These are phyloP conservation scores for Therioaphis trifolii DNA, from an alignment of 2,888 invertebrate species.

Conservation along the genomic window DNA sequence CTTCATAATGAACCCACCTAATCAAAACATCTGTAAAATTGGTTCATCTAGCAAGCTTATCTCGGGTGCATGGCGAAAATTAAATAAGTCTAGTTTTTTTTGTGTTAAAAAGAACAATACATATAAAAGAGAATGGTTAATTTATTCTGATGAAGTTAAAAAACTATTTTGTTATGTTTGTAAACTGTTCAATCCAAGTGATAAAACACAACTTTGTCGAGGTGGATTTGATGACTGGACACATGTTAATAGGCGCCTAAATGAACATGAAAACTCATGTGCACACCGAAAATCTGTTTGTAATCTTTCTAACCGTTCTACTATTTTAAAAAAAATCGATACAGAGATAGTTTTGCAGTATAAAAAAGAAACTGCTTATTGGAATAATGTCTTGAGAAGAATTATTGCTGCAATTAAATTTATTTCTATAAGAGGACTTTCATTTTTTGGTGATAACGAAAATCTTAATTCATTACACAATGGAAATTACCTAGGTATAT, in stretches of 20 bases:
- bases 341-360: background rate
- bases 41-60: too few relatives aligned
- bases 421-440: slow-evolving; percentile 65
- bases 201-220: background rate
- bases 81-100: too few relatives aligned
- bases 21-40: too few relatives aligned
- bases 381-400: slow-evolving; percentile 66
- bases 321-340: too few relatives aligned
- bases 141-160: background rate
- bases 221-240: background rate
- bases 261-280: background rate
- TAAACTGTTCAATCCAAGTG: background rate
- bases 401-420: slow-evolving; percentile 66
- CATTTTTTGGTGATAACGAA: slow-evolving; percentile 66
- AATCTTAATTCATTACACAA: slow-evolving; percentile 66
- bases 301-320: too few relatives aligned
- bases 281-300: too few relatives aligned
- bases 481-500: slow-evolving; percentile 67
- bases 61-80: too few relatives aligned
- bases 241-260: background rate
- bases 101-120: too few relatives aligned
- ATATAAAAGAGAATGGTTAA: too few relatives aligned
- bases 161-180: background rate
- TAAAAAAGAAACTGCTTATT: slow-evolving; percentile 61
- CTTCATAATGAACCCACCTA: too few relatives aligned